A percentile compares a stretch with the other conserved stretches of the same genome.
These are phyloP conservation scores for Pelodytes ibericus DNA, from an alignment of 2,797 vertebrate species.

Conservation along the genomic window DNA sequence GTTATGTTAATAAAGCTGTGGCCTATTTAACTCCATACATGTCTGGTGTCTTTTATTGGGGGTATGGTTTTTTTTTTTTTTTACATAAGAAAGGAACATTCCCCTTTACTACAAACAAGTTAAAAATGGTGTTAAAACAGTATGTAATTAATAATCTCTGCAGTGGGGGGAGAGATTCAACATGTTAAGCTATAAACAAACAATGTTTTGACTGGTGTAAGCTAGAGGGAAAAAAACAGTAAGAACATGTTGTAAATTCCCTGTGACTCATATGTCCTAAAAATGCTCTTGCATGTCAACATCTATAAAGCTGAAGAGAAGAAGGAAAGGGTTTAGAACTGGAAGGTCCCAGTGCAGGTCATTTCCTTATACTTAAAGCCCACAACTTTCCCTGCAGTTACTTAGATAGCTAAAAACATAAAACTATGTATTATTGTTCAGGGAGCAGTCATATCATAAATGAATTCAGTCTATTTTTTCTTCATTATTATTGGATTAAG, in stretches of 20 bases:
- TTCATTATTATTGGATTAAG: too few relatives aligned
- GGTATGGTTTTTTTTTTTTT: too few relatives aligned
- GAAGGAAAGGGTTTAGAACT: conserved; percentile 11
- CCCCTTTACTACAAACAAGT: neutral
- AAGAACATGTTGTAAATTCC: conserved; percentile 9
- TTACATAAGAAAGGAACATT: neutral
- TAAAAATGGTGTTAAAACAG: neutral
- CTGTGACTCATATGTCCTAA: conserved; percentile 28
- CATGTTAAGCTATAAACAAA: neutral
- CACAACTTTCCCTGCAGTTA: conserved; percentile 17
- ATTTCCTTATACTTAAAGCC: conserved; percentile 19
- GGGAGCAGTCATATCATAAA: neutral
- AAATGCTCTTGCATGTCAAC: conserved; percentile 12
- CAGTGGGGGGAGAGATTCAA: neutral
- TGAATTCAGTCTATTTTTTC: too few relatives aligned
- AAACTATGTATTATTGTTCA: conserved; percentile 5
- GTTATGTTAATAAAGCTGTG: too few relatives aligned
- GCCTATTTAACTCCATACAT: too few relatives aligned
- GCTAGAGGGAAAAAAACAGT: conserved; percentile 3
- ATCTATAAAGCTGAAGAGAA: conserved; percentile 25
- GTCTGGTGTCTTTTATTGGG: too few relatives aligned
- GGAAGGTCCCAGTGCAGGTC: conserved; percentile 21
- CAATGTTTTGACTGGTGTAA: conserved; percentile 9
- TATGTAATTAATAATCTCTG: neutral
- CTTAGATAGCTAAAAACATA: neutral